Evolutionary conservation across 2,113 vertebrate species (phyloP).

Genomic region (Sander vitreus): DNA sequence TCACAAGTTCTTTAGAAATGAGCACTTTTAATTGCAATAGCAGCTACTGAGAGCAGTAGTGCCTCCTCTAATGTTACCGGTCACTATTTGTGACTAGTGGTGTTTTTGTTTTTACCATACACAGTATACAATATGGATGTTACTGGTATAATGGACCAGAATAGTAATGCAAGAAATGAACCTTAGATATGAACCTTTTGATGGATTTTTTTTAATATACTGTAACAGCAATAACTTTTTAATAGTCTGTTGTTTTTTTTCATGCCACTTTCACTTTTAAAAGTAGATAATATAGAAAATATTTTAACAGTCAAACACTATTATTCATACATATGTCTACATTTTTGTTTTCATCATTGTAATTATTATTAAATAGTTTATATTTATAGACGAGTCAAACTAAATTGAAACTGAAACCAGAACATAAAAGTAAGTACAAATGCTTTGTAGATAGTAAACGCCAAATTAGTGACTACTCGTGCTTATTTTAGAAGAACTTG

Average conservation of each 20-base stretch:
- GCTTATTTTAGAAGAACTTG: not conserved
- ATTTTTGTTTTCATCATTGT: not conserved
- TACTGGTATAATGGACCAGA: not conserved
- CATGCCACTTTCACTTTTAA: not conserved
- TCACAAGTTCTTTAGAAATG: not conserved
- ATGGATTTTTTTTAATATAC: not conserved
- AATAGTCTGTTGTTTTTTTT: not conserved
- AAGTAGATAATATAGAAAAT: not conserved
- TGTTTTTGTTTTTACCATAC: not conserved
- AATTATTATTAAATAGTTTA: not conserved
- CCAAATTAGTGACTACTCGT: not conserved
- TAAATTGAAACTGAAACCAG: not conserved
- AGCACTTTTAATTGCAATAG: not conserved
- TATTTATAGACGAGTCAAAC: not conserved
- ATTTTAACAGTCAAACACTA: not conserved
- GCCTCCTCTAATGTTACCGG: not conserved
- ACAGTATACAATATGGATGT: not conserved
- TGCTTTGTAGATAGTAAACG: not conserved
- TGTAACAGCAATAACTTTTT: not conserved
- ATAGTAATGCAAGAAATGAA: conserved; percentile 2
- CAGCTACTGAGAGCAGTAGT: not conserved
- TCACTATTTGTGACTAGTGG: not conserved
- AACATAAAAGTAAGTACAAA: not conserved
- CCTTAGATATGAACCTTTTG: conserved; percentile 22
- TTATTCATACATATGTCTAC: not conserved